phyloP scores from a whole-genome alignment of 2,888 invertebrate genomes.

The Drosophila silvestris region DNA sequence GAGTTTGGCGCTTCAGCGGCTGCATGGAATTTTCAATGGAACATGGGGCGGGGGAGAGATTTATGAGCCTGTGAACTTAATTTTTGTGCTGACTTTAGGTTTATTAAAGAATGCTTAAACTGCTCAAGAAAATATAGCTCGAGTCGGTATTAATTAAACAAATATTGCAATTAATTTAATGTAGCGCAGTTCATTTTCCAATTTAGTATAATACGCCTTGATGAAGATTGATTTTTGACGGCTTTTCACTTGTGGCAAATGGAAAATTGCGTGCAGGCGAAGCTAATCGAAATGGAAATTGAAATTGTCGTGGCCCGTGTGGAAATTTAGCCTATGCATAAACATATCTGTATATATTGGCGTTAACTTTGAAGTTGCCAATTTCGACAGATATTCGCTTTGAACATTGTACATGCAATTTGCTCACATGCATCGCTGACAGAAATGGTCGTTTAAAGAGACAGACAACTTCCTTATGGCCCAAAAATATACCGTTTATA shows the following conservation, averaged over 20 bases:
- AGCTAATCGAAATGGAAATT: constrained; percentile 58
- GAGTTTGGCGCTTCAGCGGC: constrained; percentile 47
- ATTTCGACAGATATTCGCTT: constrained; percentile 55
- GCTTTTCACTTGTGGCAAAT: constrained; percentile 22
- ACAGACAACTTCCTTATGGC: constrained; percentile 43
- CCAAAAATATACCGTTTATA: background rate
- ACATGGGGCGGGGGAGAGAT: constrained; percentile 36
- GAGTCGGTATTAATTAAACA: constrained; percentile 62
- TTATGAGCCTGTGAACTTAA: constrained; percentile 48
- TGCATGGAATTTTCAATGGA: constrained; percentile 23
- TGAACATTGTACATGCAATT: constrained; percentile 66
- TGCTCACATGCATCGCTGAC: constrained; percentile 48
- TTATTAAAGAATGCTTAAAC: constrained; percentile 17
- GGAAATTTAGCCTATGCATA: constrained; percentile 60
- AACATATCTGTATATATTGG: constrained; percentile 13
- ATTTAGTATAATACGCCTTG: constrained; percentile 35
- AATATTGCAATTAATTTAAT: constrained; percentile 57
- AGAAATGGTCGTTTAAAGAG: constrained; percentile 22
- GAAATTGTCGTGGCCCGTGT: constrained; percentile 47
- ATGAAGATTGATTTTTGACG: constrained; percentile 72
- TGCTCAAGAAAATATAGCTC: constrained; percentile 12
- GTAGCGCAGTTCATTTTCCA: constrained; percentile 19
- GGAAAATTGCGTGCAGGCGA: constrained; percentile 45
- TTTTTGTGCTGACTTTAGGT: constrained; percentile 15
- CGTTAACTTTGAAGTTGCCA: constrained; percentile 68